A percentile compares a stretch with the other conserved stretches of the same genome.
These are phyloP conservation scores for Phrynocephalus guinanensis DNA, from an alignment of 2,797 vertebrate genomes.

Conservation along the genomic window DNA sequence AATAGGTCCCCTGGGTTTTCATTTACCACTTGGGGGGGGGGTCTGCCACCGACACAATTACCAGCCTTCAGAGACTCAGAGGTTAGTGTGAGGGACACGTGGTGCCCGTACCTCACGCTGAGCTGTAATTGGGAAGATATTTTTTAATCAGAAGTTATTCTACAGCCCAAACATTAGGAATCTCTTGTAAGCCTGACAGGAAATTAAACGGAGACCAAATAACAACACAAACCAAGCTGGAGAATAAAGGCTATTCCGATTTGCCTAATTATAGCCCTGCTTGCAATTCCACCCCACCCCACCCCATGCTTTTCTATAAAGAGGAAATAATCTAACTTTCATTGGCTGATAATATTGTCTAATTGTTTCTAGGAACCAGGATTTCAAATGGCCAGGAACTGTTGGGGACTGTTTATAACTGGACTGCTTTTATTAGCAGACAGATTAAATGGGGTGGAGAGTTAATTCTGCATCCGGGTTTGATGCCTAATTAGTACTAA, in stretches of 20 bases:
- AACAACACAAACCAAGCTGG: constrained; percentile 55
- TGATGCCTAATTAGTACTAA: not conserved
- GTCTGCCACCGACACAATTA: constrained; percentile 79
- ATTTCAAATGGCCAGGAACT: constrained; percentile 55
- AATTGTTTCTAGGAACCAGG: constrained; percentile 62
- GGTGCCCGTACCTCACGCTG: constrained; percentile 73
- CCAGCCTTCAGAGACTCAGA: constrained; percentile 76
- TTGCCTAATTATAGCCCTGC: constrained; percentile 69
- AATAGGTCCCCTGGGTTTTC: constrained; percentile 82
- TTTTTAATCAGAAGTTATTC: constrained; percentile 85
- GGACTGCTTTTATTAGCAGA: constrained; percentile 29
- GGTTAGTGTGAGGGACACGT: constrained; percentile 74
- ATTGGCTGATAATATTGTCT: constrained; percentile 70
- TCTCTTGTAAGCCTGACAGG: constrained; percentile 80
- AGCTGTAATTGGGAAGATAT: constrained; percentile 82
- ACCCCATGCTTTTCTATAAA: constrained; percentile 27
- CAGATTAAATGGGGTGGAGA: constrained; percentile 23
- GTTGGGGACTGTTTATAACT: constrained; percentile 13
- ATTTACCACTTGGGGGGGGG: constrained; percentile 76
- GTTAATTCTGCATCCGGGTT: constrained; percentile 10
- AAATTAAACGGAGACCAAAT: constrained; percentile 82
- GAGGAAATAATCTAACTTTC: constrained; percentile 59
- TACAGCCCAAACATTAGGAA: constrained; percentile 81
- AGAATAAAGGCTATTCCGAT: constrained; percentile 70
- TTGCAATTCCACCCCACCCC: constrained; percentile 49